Evolutionary conservation across 2,113 vertebrate species (phyloP), one percentile per base, ranked within the genome.

Genomic region (Equus przewalskii): DNA sequence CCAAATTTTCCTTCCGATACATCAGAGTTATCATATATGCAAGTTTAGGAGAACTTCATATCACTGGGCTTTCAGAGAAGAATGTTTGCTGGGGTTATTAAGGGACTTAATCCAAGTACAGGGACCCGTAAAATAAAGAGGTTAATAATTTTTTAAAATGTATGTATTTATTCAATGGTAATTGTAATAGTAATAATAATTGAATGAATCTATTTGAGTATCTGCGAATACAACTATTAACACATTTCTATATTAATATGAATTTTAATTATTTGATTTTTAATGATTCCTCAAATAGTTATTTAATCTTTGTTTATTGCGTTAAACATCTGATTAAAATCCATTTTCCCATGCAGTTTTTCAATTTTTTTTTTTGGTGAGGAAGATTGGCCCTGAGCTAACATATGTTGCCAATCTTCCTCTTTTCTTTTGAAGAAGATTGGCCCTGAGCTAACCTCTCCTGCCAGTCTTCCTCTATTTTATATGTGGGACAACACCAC

Each of bases 201-300:
- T 64, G 19, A 83, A 69, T 95, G 49, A 83, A 19, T 79, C 46
- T 73, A 33, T 88, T 41, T 76, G 6, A 51, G 3, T 64, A 14
- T 28, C 36, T 89, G 30, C 14, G 19, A 84, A 58, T 69, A 21
- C 21, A 87, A 84, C 21, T 79, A 56, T 51, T 82, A 87, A 73
- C 26, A 73, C 1, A 88, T 58, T 88, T 91, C 14, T 58, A 56
- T 33, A 70, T 80, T 90, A 62, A 73, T 62, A 24, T 83, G 15
- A 82, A 84, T 83, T 90, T 64, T 82, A 80, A 67, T 86, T 58
- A 44, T 79, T 83, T 70, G 16, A 76, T 69, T 87, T 96, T 94
- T 91, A 69, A 21, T 41, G 16, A 70, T 76, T 92, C 91, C 44
- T 86, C 41, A 91, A 91, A 30, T 56, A 56, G 11, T 10, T 11